Evolutionary conservation across 1,140 invertebrate species (phyloP).

Genomic region (Monomorium pharaonis): DNA sequence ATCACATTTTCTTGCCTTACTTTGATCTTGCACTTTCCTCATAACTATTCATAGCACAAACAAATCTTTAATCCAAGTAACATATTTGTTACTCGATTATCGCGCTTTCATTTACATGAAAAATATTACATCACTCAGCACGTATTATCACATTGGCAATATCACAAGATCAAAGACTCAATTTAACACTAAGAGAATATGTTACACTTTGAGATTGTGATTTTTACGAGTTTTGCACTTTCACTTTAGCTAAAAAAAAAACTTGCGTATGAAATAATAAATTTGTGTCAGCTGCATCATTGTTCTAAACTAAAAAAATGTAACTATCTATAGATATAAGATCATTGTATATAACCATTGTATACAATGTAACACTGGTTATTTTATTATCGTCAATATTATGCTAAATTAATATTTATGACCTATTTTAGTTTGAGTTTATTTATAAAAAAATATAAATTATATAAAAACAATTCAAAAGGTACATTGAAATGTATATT

Average conservation of each 20-base stretch:
- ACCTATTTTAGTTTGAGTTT: background rate
- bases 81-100: conserved; percentile 31
- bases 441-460: conserved; percentile 6
- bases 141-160: conserved; percentile 32
- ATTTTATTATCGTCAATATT: conserved; percentile 34
- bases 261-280: conserved; percentile 6
- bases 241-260: conserved; percentile 32
- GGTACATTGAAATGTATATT: background rate
- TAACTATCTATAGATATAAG: background rate
- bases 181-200: conserved; percentile 12
- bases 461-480: background rate
- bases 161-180: conserved; percentile 2
- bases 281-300: conserved; percentile 29
- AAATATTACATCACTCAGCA: conserved; percentile 33
- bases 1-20: conserved; percentile 20
- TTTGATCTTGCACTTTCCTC: conserved; percentile 20
- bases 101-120: conserved; percentile 17
- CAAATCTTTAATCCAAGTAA: conserved; percentile 22
- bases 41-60: conserved; percentile 42
- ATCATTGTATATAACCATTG: background rate
- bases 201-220: background rate
- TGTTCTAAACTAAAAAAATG: conserved; percentile 10
- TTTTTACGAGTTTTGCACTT: conserved; percentile 9
- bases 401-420: conserved; percentile 2
- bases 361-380: background rate